Conservation (phyloP, 2,888 invertebrate genomes). For the Acanthosepion pharaonis region DNA sequence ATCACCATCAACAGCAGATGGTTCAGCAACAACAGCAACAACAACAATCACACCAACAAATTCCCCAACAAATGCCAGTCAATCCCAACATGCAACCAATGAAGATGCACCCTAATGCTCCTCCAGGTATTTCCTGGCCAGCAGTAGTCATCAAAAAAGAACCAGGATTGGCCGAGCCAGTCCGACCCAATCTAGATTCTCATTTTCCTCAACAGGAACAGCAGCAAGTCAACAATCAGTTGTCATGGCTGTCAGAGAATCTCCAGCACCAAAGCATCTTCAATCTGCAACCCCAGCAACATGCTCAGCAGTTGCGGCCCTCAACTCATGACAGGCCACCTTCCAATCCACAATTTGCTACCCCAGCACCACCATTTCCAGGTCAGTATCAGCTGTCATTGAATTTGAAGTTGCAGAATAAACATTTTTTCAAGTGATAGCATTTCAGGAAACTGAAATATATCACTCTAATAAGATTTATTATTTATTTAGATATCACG, state of each 20-base stretch:
- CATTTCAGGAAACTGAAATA: background rate
- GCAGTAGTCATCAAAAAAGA: constrained; percentile 37
- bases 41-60: background rate
- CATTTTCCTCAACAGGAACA: background rate
- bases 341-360: constrained; percentile 45
- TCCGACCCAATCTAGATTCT: background rate
- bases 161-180: constrained; percentile 24
- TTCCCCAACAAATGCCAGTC: background rate
- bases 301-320: constrained; percentile 34
- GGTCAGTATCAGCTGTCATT: background rate
- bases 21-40: background rate
- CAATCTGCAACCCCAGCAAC: constrained; percentile 34
- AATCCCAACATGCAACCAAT: constrained; percentile 16
- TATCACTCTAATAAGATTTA: no score
- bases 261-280: constrained; percentile 23
- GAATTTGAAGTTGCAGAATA: background rate
- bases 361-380: constrained; percentile 42
- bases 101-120: constrained; percentile 22
- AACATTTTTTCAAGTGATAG: no score
- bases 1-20: background rate
- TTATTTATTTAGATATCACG: no score
- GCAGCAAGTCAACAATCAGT: constrained; percentile 3
- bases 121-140: constrained; percentile 38
- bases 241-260: constrained; percentile 36
- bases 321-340: constrained; percentile 10